Base-by-base conservation (phyloP, 2,113 vertebrate genomes). In the Myanophis thanlyinensis region DNA sequence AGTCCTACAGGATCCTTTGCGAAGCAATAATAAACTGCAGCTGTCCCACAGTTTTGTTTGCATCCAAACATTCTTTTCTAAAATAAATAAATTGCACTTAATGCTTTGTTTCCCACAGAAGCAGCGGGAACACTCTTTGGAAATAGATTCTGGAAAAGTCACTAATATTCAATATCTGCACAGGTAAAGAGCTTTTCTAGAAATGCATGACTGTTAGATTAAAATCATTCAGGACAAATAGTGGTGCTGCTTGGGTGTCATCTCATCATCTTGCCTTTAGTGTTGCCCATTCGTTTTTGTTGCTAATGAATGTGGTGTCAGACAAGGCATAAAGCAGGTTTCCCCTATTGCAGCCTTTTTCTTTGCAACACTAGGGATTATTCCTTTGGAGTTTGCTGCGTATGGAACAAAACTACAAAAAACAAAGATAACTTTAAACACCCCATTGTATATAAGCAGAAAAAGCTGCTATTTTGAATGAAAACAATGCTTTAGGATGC, bases 141-240 rank as follows among this genome's bases (percentile, higher is more conserved):
- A 99, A 49, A 96, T 90, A 1, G 99, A 99, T 89, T 96, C 97
- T 44, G 98, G 98, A 91, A 99, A 99, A 94, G 98, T 99, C 6
- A 99, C 99, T 93, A 99, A 99, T 96, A 97, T 99, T 94, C 99
- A 99, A 94, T 99, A 98, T 97, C 97, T 99, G 95, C 99, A 99
- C 97, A 99, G 99, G 99, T 99, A 97, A 59, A 97, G 92, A 18
- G 86, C 62, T 18, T 48, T 93, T 53, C 27, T 27, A 9, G 62
- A 49, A 11, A 46, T 88, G 15, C 40, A 9, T 22, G 27, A 46
- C 12, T 27, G 1, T 48, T 30, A 30, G 30, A 18, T 73, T 51
- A 27, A 87, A 27, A 49, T 2, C 44, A 25, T 47, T 48, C 44
- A 30, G 49, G 85, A 30, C 27, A 51, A 18, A 30, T n/a, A 51